phyloP scores from a whole-genome alignment of 1,140 invertebrate genomes.

The Cataglyphis hispanica region DNA sequence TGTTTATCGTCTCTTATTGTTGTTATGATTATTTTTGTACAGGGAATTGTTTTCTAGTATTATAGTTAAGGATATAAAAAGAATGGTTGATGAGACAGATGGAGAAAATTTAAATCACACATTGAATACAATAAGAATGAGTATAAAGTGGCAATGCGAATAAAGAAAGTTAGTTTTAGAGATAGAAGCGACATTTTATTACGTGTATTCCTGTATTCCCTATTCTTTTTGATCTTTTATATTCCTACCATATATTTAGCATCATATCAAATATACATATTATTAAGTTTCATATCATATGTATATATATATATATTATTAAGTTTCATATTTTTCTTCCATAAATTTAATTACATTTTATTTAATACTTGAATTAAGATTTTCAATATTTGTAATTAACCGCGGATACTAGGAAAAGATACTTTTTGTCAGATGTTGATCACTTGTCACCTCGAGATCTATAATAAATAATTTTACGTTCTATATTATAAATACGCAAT shows the following conservation, averaged over 20 bases:
- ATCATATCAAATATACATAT: too few relatives aligned
- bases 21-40: slow-evolving; percentile 66
- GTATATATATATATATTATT: too few relatives aligned
- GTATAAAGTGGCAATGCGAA: slow-evolving; percentile 64
- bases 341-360: too few relatives aligned
- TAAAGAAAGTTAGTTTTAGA: slow-evolving; percentile 77
- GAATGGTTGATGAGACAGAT: slow-evolving; percentile 61
- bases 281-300: too few relatives aligned
- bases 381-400: too few relatives aligned
- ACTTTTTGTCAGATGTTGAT: slow-evolving; percentile 96
- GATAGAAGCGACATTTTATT: slow-evolving; percentile 11
- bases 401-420: slow-evolving; percentile 97
- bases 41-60: slow-evolving; percentile 59
- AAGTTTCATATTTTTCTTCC: too few relatives aligned
- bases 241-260: too few relatives aligned
- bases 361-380: too few relatives aligned
- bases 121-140: slow-evolving; percentile 73
- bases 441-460: slow-evolving; percentile 93
- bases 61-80: slow-evolving; percentile 61
- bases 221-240: not conserved
- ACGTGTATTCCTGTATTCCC: not conserved
- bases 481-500: not conserved
- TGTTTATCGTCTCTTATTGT: slow-evolving; percentile 71
- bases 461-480: slow-evolving; percentile 70
- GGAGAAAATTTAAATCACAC: slow-evolving; percentile 56